Percentiles rank a stretch among this genome's conserved stretches.
These are phyloP conservation scores for Andrena trimmerana DNA, from an alignment of 2,888 invertebrate genomes.

Conservation along the genomic window DNA sequence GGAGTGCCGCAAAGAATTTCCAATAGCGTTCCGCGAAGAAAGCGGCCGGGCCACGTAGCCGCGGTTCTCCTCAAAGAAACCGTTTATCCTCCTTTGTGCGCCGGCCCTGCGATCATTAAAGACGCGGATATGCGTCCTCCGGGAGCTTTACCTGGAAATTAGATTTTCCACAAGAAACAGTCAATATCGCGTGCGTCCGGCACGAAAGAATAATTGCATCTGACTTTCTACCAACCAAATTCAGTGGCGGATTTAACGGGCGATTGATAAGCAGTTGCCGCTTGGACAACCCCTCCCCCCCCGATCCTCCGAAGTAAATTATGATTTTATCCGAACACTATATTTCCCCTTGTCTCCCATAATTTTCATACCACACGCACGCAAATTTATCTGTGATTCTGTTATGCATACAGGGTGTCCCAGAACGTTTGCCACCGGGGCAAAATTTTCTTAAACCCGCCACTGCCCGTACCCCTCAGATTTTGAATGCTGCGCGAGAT, in stretches of 20 bases:
- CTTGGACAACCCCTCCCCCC: too few species aligned
- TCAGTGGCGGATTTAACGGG: too few species aligned
- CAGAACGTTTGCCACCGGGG: too few species aligned
- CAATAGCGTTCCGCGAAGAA: constrained; percentile 64
- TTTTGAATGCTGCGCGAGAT: background rate
- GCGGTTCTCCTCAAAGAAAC: constrained; percentile 52
- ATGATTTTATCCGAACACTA: too few species aligned
- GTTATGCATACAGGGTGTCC: too few species aligned
- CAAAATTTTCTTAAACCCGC: background rate
- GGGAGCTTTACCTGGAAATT: constrained; percentile 24
- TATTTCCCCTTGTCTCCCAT: too few species aligned
- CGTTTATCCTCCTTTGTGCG: constrained; percentile 55
- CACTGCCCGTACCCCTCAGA: too few species aligned
- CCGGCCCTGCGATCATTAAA: constrained; percentile 44
- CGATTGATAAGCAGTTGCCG: too few species aligned
- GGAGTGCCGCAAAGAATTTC: constrained; percentile 67
- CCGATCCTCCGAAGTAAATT: too few species aligned
- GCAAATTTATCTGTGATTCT: too few species aligned
- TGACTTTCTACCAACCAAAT: background rate
- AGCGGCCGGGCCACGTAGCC: constrained; percentile 39
- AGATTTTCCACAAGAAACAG: background rate
- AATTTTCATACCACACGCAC: too few species aligned
- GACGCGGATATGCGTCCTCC: constrained; percentile 25
- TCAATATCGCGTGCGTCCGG: background rate
- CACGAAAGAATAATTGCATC: constrained; percentile 10